Evolutionary conservation across 2,888 invertebrate genomes (phyloP).

Genomic region (Palloptera scutellata): DNA sequence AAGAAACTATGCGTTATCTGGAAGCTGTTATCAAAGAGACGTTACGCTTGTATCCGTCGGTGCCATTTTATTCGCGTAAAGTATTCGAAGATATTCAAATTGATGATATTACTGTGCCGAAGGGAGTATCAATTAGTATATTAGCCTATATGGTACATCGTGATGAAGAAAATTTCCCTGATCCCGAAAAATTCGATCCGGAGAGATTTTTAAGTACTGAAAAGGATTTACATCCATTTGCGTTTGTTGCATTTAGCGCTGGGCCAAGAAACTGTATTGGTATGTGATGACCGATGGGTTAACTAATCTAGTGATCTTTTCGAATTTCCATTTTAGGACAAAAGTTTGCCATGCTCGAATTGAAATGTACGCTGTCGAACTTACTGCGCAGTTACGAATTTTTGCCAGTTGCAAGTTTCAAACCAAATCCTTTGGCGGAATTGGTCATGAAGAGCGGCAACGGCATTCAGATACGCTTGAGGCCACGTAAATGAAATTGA

Average conservation of each 20-base stretch:
- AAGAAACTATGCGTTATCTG: slow-evolving; percentile 65
- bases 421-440: slow-evolving; percentile 53
- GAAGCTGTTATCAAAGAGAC: slow-evolving; percentile 70
- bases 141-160: slow-evolving; percentile 65
- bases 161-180: slow-evolving; percentile 64
- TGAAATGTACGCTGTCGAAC: slow-evolving; percentile 56
- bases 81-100: slow-evolving; percentile 64
- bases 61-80: slow-evolving; percentile 65
- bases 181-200: slow-evolving; percentile 63
- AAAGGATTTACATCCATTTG: slow-evolving; percentile 55
- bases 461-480: slow-evolving; percentile 56
- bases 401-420: slow-evolving; percentile 51
- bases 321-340: slow-evolving; percentile 50
- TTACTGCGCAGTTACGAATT: slow-evolving; percentile 57
- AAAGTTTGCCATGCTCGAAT: slow-evolving; percentile 63
- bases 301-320: not conserved
- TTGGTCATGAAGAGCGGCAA: slow-evolving; percentile 60
- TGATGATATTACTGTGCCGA: slow-evolving; percentile 62
- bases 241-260: slow-evolving; percentile 60
- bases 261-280: slow-evolving; percentile 62
- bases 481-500: slow-evolving; percentile 39
- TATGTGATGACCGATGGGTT: slow-evolving; percentile 24
- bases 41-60: slow-evolving; percentile 68
- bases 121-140: slow-evolving; percentile 59
- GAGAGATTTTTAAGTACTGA: slow-evolving; percentile 55